phyloP scores from a whole-genome alignment of 2,113 vertebrate species.

The Phalacrocorax brasilianus region DNA sequence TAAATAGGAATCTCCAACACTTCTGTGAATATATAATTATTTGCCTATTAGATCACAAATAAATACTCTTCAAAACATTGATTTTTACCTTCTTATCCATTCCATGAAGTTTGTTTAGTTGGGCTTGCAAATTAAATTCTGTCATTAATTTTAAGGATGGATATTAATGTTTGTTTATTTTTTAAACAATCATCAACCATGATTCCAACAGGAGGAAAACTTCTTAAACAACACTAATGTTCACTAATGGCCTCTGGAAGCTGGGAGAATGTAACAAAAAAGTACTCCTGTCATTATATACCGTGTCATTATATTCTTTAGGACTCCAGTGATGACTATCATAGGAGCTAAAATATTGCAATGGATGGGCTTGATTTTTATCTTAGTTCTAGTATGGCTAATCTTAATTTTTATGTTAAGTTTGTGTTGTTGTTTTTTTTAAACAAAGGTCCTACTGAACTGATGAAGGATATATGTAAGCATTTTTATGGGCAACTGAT shows the following conservation, averaged over 20 bases:
- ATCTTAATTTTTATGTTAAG: not conserved
- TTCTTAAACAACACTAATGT: not conserved
- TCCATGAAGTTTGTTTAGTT: not conserved
- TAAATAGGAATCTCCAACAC: not conserved
- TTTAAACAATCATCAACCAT: not conserved
- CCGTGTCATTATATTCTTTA: not conserved
- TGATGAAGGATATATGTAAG: not conserved
- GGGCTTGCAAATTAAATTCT: not conserved
- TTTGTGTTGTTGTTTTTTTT: not conserved
- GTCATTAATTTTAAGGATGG: not conserved
- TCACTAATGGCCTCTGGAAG: not conserved
- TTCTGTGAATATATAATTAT: not conserved
- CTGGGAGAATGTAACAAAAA: not conserved
- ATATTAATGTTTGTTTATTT: not conserved
- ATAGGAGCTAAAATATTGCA: not conserved
- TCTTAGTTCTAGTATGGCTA: not conserved
- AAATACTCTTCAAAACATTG: not conserved
- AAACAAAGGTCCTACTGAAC: not conserved
- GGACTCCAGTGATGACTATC: fast-evolving
- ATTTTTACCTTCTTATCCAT: not conserved
- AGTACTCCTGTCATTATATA: not conserved
- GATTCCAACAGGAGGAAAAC: not conserved
- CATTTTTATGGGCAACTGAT: not conserved
- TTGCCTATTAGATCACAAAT: not conserved
- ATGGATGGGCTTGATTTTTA: not conserved